Evolutionary conservation across 2,888 invertebrate species (phyloP).

Genomic region (Cataglyphis altisquamis): DNA sequence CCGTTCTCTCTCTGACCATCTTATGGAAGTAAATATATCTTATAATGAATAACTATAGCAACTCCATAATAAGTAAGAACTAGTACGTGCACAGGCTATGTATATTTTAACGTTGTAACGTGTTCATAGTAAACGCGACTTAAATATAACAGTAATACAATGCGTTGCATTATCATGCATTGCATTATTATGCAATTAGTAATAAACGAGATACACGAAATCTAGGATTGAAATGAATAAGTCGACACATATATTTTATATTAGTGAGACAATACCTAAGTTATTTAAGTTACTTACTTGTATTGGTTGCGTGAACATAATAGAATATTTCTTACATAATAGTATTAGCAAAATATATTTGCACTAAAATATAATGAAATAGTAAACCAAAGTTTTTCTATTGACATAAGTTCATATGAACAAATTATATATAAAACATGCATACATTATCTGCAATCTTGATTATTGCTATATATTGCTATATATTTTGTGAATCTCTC

Average conservation of each 20-base stretch:
- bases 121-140: constrained; percentile 80
- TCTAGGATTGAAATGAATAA: constrained; percentile 41
- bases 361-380: constrained; percentile 27
- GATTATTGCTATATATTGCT: background rate
- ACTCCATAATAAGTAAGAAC: constrained; percentile 70
- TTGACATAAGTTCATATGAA: constrained; percentile 23
- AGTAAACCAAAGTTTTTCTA: constrained; percentile 43
- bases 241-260: constrained; percentile 29
- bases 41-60: constrained; percentile 69
- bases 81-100: constrained; percentile 79
- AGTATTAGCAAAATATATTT: constrained; percentile 22
- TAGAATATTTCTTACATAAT: constrained; percentile 15
- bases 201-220: constrained; percentile 38
- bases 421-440: background rate
- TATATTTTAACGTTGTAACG: constrained; percentile 83
- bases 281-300: constrained; percentile 46
- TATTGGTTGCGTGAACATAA: constrained; percentile 18
- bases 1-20: constrained; percentile 67
- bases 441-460: constrained; percentile 12
- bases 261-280: constrained; percentile 47
- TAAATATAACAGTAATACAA: constrained; percentile 71
- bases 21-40: constrained; percentile 66
- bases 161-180: constrained; percentile 59
- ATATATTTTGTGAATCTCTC: constrained; percentile 17
- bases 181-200: constrained; percentile 48